Conservation (phyloP, 2,113 vertebrate species). For the Synchiropus splendidus region DNA sequence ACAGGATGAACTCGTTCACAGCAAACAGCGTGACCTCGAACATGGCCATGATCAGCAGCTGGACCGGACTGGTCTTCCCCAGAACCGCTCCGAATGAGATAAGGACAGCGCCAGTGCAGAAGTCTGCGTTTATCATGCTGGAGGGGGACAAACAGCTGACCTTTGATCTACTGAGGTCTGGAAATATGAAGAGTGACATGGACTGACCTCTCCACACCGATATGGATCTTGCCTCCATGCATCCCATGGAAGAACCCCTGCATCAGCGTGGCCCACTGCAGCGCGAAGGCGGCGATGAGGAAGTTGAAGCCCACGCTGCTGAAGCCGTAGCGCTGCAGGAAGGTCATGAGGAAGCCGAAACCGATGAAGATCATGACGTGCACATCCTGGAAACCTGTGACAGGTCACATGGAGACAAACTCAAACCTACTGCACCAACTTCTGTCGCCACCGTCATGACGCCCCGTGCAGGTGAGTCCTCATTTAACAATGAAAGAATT, state of each 20-base stretch:
- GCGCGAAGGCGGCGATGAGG: slow-evolving; percentile 71
- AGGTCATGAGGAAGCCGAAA: slow-evolving; percentile 86
- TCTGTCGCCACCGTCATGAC: too few relatives aligned
- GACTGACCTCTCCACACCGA: slow-evolving; percentile 75
- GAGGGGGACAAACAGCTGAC: background rate
- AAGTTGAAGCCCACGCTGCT: slow-evolving; percentile 78
- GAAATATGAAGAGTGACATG: background rate
- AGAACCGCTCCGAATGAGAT: slow-evolving; percentile 79
- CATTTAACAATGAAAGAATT: too few relatives aligned
- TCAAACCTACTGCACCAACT: too few relatives aligned
- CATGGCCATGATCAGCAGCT: slow-evolving; percentile 78
- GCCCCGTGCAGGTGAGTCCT: too few relatives aligned
- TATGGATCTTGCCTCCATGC: slow-evolving; percentile 68
- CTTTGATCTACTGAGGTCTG: background rate
- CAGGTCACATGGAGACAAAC: fast-evolving
- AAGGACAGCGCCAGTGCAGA: slow-evolving; percentile 78
- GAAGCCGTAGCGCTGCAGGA: slow-evolving; percentile 77
- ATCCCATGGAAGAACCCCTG: slow-evolving; percentile 77
- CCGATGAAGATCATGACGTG: slow-evolving; percentile 83
- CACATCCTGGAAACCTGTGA: slow-evolving; percentile 79
- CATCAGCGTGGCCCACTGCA: slow-evolving; percentile 85
- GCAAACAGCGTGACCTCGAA: slow-evolving; percentile 77
- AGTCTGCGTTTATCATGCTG: slow-evolving; percentile 88
- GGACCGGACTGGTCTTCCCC: slow-evolving; percentile 78
- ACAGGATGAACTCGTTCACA: slow-evolving; percentile 76